phyloP scores from a whole-genome alignment of 2,113 vertebrate species.

The Aix galericulata region DNA sequence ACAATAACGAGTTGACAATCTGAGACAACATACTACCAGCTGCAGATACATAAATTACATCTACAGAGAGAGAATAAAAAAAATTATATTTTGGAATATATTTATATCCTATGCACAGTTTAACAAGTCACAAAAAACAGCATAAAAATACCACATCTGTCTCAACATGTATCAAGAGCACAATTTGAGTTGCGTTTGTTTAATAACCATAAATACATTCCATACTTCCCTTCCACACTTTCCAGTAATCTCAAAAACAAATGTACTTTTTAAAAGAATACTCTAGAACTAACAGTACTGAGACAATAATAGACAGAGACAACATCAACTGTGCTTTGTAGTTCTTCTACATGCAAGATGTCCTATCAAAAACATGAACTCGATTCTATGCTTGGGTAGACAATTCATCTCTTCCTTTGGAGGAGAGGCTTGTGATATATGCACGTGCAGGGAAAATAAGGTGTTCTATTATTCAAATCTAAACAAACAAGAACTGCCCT shows the following conservation, averaged over 20 bases:
- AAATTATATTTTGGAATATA: not conserved
- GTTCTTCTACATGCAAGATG: not conserved
- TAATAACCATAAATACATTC: not conserved
- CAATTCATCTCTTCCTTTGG: not conserved
- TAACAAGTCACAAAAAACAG: not conserved
- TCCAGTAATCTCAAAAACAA: not conserved
- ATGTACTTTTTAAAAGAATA: not conserved
- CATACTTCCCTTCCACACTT: not conserved
- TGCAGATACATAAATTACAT: conserved; percentile 95
- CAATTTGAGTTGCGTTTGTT: not conserved
- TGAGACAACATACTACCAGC: conserved; percentile 98
- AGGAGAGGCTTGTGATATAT: not conserved
- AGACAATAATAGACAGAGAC: not conserved
- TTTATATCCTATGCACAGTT: not conserved
- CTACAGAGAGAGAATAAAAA: conserved; percentile 68
- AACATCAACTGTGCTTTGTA: not conserved
- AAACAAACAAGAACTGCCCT: not conserved
- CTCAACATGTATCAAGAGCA: not conserved
- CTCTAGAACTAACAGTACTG: not conserved
- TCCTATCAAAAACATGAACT: not conserved
- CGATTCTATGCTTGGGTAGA: not conserved
- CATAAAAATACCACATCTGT: not conserved
- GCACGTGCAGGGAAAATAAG: not conserved
- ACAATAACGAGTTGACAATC: conserved; percentile 89
- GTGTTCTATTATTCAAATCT: not conserved